Evolutionary conservation across 2,888 invertebrate species (phyloP).

Genomic region (Alcis repandata): DNA sequence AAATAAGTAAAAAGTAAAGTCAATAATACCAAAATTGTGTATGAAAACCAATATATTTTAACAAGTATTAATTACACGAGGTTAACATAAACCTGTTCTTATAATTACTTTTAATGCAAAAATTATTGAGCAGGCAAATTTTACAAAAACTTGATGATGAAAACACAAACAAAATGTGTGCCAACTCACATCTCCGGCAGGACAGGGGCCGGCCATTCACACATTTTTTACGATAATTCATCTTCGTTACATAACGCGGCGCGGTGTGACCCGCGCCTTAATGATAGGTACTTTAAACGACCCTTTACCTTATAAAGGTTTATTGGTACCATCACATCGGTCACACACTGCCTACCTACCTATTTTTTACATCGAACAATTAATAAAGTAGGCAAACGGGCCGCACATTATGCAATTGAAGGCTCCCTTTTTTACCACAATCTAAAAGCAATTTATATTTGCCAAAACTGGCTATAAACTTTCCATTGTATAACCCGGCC

Average conservation of each 20-base stretch:
- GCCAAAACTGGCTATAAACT: constrained; percentile 37
- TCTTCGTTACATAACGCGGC: constrained; percentile 56
- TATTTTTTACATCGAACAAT: constrained; percentile 39
- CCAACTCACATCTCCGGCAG: constrained; percentile 60
- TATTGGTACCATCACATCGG: constrained; percentile 53
- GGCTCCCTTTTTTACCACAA: constrained; percentile 29
- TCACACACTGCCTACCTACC: constrained; percentile 27
- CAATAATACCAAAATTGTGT: constrained; percentile 17
- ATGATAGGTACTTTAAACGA: constrained; percentile 50
- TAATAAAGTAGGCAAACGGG: constrained; percentile 36
- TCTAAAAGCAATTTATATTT: constrained; percentile 37
- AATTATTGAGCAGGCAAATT: constrained; percentile 48
- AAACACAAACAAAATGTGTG: constrained; percentile 60
- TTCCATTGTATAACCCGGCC: constrained; percentile 34
- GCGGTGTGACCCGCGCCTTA: constrained; percentile 43
- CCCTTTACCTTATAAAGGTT: constrained; percentile 62
- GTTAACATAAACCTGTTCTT: constrained; percentile 22
- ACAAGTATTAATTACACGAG: constrained; percentile 19
- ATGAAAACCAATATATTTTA: constrained; percentile 19
- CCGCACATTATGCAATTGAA: constrained; percentile 31
- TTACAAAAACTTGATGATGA: constrained; percentile 55
- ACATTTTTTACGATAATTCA: constrained; percentile 63
- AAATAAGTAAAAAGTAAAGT: too few species aligned
- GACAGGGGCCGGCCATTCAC: constrained; percentile 63
- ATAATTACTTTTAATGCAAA: constrained; percentile 49